Percentiles rank a stretch among this genome's conserved stretches.
phyloP scores from a whole-genome alignment of 2,888 invertebrate species.

The Ornithoptera alexandrae region DNA sequence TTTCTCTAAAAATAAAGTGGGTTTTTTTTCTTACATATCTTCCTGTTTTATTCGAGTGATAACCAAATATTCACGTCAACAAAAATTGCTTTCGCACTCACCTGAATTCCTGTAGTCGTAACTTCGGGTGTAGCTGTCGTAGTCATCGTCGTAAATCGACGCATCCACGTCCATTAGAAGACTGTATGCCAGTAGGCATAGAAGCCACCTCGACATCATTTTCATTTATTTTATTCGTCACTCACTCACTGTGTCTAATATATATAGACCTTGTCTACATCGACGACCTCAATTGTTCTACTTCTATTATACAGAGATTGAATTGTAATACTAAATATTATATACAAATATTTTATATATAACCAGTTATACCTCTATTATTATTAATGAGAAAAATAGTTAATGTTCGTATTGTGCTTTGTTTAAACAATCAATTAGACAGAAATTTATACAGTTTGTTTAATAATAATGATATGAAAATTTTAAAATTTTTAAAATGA shows the following conservation, averaged over 20 bases:
- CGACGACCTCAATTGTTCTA: constrained; percentile 35
- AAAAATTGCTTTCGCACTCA: constrained; percentile 41
- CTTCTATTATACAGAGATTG: background rate
- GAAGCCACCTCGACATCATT: constrained; percentile 57
- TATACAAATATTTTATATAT: constrained; percentile 8
- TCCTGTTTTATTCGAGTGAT: background rate
- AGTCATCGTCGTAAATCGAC: constrained; percentile 70
- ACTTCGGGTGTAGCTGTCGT: constrained; percentile 66
- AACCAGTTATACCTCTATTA: constrained; percentile 7
- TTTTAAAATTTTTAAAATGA: too few species aligned
- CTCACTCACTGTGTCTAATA: constrained; percentile 38
- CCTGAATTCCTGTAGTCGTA: constrained; percentile 69
- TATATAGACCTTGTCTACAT: constrained; percentile 40
- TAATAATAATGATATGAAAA: too few species aligned
- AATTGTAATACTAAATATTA: background rate
- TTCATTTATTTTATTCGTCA: constrained; percentile 36
- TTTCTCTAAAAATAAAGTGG: too few species aligned
- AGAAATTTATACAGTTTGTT: too few species aligned
- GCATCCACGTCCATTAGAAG: constrained; percentile 52
- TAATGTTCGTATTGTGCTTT: too few species aligned
- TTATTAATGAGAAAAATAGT: background rate
- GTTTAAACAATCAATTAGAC: too few species aligned
- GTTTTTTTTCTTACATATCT: background rate
- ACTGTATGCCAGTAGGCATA: constrained; percentile 51
- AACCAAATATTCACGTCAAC: background rate